These are phyloP conservation scores for Sebastes taczanowskii DNA, from an alignment of 2,797 vertebrate genomes.

Conservation along the genomic window DNA sequence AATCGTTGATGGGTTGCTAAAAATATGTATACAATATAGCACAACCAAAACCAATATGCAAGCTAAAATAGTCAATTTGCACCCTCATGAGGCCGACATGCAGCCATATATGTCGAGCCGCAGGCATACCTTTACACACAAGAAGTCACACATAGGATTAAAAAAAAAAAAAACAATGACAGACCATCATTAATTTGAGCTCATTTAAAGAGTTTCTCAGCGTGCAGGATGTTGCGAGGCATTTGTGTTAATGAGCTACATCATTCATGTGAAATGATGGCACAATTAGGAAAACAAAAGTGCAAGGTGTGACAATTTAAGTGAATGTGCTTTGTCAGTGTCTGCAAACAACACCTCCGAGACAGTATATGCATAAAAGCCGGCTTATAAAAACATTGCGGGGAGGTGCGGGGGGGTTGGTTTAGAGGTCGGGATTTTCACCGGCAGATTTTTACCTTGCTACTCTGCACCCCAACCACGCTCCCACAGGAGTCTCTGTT, in stretches of 20 bases:
- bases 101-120: slow-evolving; percentile 18
- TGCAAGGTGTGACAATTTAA: slow-evolving; percentile 90
- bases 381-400: slow-evolving; percentile 63
- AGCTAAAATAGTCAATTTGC: slow-evolving; percentile 17
- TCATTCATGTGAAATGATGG: slow-evolving; percentile 87
- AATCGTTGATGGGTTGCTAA: not conserved
- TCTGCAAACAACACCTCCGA: slow-evolving; percentile 84
- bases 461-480: slow-evolving; percentile 45
- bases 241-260: slow-evolving; percentile 86
- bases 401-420: slow-evolving; percentile 18
- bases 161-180: slow-evolving; percentile 46
- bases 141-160: slow-evolving; percentile 35
- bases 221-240: slow-evolving; percentile 83
- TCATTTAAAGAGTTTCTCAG: slow-evolving; percentile 83
- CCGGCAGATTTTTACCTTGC: slow-evolving; percentile 55
- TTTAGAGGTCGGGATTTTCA: slow-evolving; percentile 66
- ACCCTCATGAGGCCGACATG: not conserved
- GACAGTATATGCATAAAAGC: slow-evolving; percentile 75
- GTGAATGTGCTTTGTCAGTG: slow-evolving; percentile 87
- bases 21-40: slow-evolving; percentile 19
- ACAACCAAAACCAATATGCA: slow-evolving; percentile 27
- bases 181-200: slow-evolving; percentile 82
- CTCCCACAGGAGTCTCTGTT: slow-evolving; percentile 48
- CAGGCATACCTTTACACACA: slow-evolving; percentile 17
- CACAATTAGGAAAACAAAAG: slow-evolving; percentile 89